These are phyloP conservation scores for Manis pentadactyla DNA, from an alignment of 2,797 vertebrate genomes.

Conservation along the genomic window DNA sequence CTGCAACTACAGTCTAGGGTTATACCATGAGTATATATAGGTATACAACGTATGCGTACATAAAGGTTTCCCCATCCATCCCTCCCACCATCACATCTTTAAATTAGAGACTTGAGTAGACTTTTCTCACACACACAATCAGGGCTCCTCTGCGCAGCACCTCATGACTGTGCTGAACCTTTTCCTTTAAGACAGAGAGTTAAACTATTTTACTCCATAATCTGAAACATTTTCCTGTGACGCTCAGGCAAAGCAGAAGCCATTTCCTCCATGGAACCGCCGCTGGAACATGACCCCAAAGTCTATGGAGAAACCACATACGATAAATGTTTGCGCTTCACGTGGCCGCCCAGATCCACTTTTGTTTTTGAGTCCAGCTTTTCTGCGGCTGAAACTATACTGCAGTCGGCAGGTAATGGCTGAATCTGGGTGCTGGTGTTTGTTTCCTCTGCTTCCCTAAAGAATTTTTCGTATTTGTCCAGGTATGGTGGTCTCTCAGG, in stretches of 20 bases:
- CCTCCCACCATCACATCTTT: slow-evolving; percentile 53
- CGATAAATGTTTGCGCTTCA: slow-evolving; percentile 89
- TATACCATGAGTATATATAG: slow-evolving; percentile 49
- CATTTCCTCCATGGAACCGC: not conserved
- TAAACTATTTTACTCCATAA: slow-evolving; percentile 34
- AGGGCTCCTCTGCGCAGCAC: slow-evolving; percentile 74
- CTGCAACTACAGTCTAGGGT: slow-evolving; percentile 73
- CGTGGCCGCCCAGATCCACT: slow-evolving; percentile 83
- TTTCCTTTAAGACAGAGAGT: slow-evolving; percentile 53
- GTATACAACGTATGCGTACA: not conserved
- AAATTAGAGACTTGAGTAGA: slow-evolving; percentile 41
- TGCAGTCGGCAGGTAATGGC: slow-evolving; percentile 79
- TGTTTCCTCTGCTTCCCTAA: slow-evolving; percentile 89
- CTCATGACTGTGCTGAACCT: slow-evolving; percentile 54
- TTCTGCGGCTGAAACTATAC: slow-evolving; percentile 57
- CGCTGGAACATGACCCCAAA: not conserved
- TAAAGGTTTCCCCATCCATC: not conserved
- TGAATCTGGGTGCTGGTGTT: slow-evolving; percentile 75
- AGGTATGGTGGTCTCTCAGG: slow-evolving; percentile 92
- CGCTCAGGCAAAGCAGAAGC: not conserved
- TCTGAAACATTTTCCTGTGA: not conserved
- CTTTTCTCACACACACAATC: slow-evolving; percentile 26
- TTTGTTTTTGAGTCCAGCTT: slow-evolving; percentile 82
- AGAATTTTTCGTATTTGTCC: slow-evolving; percentile 92
- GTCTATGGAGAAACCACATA: slow-evolving; percentile 91